Base-by-base conservation (phyloP, 2,113 vertebrate species). In the Engraulis encrasicolus region DNA sequence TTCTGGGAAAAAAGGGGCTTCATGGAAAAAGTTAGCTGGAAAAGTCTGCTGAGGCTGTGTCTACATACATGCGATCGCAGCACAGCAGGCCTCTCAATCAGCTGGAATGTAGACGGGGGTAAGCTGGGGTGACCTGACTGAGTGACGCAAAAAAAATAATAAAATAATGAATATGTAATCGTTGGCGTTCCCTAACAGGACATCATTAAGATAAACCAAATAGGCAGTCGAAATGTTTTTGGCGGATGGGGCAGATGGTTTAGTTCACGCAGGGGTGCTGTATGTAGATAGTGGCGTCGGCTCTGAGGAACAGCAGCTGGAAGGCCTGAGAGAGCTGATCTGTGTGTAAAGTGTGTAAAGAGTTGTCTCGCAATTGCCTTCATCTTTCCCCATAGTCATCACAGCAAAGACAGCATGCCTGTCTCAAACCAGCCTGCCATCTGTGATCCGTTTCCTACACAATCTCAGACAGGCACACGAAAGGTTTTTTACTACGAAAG, bases 31-130 rank as follows among this genome's bases (percentile, higher is more conserved):
- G 71, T 81, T 18, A 79, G 77, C 82, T 19, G 50, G 52, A 80
- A 90, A 80, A 87, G 40, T 45, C 40, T 45, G n/a, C n/a, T n/a
- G n/a, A n/a, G n/a, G n/a, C n/a, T 90, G 86, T 87, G 81, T 87
- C 84, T 90, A n/a, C n/a, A n/a, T n/a, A 82, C 78, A 14, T 14
- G 81, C 86, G 20, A 81, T 77, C n/a, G n/a, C n/a, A n/a, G n/a
- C n/a, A n/a, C n/a, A 58, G 40, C 45, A 81, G 2, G 66, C 66
- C 61, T 66, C 58, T 15, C 23, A 5, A 74, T 34, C 27, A 74
- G 31, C 9, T 34, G 27, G 27, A 12, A 74, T 74, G 27, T 74
- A 17, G 52, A 20, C 20, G 58, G 31, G 66, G 66, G 66, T 34
- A 27, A 17, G 27, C 27, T 71, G 23, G 58, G 11, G n/a, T 31